phyloP scores from a whole-genome alignment of 2,113 vertebrate genomes.

The Spizaetus ornatus region DNA sequence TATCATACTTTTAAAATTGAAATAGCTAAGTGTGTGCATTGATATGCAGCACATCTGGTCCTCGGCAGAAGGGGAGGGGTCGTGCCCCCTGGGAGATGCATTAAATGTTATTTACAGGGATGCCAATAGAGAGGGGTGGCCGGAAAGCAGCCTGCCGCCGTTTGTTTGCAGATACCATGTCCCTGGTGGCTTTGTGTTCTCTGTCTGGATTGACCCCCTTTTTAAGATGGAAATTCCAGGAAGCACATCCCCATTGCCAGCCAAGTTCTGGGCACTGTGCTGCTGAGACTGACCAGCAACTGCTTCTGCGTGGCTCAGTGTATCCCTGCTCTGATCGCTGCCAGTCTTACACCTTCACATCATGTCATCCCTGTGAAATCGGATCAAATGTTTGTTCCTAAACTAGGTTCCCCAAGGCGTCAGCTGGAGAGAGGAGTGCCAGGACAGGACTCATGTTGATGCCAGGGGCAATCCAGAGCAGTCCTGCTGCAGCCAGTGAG shows the following conservation, averaged over 20 bases:
- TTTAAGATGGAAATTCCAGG: not conserved
- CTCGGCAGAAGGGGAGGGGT: not conserved
- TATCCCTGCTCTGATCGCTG: not conserved
- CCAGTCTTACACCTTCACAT: not conserved
- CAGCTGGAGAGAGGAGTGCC: not conserved
- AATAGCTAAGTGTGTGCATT: not conserved
- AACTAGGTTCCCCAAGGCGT: not conserved
- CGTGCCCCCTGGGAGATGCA: not conserved
- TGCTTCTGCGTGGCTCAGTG: not conserved
- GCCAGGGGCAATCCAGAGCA: not conserved
- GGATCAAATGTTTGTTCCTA: not conserved
- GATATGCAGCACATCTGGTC: not conserved
- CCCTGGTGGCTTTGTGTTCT: not conserved
- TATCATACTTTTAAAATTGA: not conserved
- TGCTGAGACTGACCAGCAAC: not conserved
- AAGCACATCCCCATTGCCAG: not conserved
- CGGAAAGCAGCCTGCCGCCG: not conserved
- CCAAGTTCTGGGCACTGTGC: not conserved
- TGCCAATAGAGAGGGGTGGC: not conserved
- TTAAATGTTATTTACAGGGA: not conserved
- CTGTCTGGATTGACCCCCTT: not conserved
- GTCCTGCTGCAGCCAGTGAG: not conserved
- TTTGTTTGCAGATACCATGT: not conserved
- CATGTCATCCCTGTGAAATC: not conserved
- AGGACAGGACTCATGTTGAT: not conserved